Conservation (phyloP, 2,113 vertebrate genomes). For the Psittacula cyanocephala region DNA sequence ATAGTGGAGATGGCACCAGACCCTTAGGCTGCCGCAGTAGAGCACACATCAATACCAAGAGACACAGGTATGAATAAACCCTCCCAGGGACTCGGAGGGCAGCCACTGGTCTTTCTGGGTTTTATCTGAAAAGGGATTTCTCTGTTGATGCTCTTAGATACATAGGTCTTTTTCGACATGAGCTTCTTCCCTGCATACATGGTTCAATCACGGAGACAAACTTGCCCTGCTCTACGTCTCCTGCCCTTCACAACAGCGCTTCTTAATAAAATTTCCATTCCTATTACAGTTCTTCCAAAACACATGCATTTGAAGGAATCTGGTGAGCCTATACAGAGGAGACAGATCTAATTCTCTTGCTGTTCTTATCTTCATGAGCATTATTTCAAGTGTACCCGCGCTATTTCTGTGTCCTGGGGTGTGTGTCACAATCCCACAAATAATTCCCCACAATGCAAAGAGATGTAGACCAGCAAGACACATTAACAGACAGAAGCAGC, state of each 20-base stretch:
- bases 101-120: neutral
- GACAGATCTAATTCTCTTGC: neutral
- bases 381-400: neutral
- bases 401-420: neutral
- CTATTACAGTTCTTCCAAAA: neutral
- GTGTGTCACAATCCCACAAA: neutral
- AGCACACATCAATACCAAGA: neutral
- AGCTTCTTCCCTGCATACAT: neutral
- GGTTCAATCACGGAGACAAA: neutral
- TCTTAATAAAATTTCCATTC: neutral
- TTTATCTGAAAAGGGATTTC: neutral
- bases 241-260: neutral
- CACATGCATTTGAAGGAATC: rapidly evolving
- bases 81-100: neutral
- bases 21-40: neutral
- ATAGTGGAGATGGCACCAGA: neutral
- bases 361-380: neutral
- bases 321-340: neutral
- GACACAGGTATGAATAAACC: neutral
- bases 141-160: neutral
- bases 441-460: neutral
- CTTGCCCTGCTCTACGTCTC: neutral
- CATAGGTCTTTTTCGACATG: neutral
- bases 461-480: neutral
- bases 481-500: neutral